phyloP scores from a whole-genome alignment of 23 tunicate species.

The Styela clava region DNA sequence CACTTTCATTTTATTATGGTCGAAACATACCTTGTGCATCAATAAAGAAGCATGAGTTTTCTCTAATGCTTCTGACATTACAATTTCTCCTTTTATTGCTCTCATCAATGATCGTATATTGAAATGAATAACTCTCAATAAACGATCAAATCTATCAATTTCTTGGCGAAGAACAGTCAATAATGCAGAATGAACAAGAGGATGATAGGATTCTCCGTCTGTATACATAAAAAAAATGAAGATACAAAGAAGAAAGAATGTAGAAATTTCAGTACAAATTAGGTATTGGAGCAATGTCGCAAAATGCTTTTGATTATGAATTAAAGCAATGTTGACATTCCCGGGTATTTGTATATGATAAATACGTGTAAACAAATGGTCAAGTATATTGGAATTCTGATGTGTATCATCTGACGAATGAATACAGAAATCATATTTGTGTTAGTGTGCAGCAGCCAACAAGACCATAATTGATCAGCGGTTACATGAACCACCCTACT shows the following conservation, averaged over 20 bases:
- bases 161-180: slow-evolving; percentile 84
- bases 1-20: no score
- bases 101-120: slow-evolving; percentile 42
- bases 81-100: slow-evolving; percentile 76
- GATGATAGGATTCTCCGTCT: slow-evolving; percentile 35
- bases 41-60: slow-evolving; percentile 48
- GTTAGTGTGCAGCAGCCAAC: no score
- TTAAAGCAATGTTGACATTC: no score
- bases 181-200: slow-evolving; percentile 70
- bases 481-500: no score
- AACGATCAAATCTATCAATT: slow-evolving; percentile 73
- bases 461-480: no score
- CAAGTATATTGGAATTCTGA: no score
- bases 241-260: no score
- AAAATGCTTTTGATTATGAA: no score
- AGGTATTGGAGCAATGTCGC: neutral
- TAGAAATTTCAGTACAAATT: neutral
- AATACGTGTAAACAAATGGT: no score
- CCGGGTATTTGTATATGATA: no score
- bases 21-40: slow-evolving; percentile 56
- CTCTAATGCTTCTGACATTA: slow-evolving; percentile 85
- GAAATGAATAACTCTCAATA: slow-evolving; percentile 43
- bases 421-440: no score
- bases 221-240: neutral
- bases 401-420: no score